Evolutionary conservation across 2,797 vertebrate species (phyloP).

Genomic region (Cygnus olor): DNA sequence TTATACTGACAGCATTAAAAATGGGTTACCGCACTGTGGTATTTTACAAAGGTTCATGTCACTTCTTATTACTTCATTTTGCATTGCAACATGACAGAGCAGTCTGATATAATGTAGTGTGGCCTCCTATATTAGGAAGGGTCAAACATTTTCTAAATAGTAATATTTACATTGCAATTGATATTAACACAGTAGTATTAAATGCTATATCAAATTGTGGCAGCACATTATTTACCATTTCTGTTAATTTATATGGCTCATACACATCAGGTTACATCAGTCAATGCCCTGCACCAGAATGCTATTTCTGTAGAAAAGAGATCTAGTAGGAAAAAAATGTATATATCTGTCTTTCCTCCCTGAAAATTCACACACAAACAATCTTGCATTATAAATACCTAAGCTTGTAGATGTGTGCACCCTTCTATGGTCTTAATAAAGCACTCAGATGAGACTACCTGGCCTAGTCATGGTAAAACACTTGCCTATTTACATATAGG

Average conservation of each 20-base stretch:
- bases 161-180: conserved; percentile 37
- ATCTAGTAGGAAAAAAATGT: not conserved
- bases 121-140: conserved; percentile 39
- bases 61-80: conserved; percentile 63
- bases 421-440: not conserved
- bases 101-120: conserved; percentile 25
- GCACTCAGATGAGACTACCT: not conserved
- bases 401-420: fast-evolving
- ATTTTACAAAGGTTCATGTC: conserved; percentile 70
- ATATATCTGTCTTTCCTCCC: not conserved
- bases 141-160: conserved; percentile 40
- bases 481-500: not conserved
- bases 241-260: not conserved
- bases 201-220: not conserved
- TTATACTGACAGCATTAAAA: conserved; percentile 65
- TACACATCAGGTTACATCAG: not conserved
- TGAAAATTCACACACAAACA: not conserved
- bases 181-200: conserved; percentile 6
- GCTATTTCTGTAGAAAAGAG: not conserved
- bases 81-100: conserved; percentile 18
- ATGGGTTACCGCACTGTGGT: conserved; percentile 60
- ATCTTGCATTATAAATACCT: not conserved
- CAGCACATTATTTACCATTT: conserved; percentile 24
- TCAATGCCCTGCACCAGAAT: not conserved
- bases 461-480: not conserved